Conservation (phyloP, 2,113 vertebrate genomes). For the Aramus guarauna region DNA sequence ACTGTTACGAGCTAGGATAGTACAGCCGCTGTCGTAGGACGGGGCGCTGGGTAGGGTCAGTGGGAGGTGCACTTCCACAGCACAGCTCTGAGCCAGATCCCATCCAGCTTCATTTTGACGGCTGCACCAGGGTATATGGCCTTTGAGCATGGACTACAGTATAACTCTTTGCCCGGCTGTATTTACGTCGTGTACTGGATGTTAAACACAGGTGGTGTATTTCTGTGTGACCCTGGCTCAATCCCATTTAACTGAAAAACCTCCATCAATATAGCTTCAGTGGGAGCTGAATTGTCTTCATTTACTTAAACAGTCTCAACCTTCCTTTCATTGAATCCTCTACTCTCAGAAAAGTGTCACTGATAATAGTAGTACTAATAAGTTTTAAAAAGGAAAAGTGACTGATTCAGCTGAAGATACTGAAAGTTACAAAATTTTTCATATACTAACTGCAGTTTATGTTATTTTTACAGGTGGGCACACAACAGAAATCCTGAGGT, state of each 20-base stretch:
- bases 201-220: not conserved
- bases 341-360: not conserved
- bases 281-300: not conserved
- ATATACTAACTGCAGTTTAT: not conserved
- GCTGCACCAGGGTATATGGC: rapidly evolving
- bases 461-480: slow-evolving; percentile 84
- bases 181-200: not conserved
- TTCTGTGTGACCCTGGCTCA: not conserved
- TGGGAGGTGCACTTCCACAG: not conserved
- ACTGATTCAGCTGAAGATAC: not conserved
- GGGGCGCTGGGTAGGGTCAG: too few relatives aligned
- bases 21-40: not conserved
- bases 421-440: not conserved
- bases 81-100: not conserved
- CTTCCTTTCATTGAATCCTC: not conserved
- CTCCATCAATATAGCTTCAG: rapidly evolving
- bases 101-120: not conserved
- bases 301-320: not conserved
- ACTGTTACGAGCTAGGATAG: rapidly evolving
- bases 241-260: not conserved
- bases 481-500: slow-evolving; percentile 90
- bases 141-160: not conserved
- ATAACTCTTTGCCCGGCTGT: not conserved
- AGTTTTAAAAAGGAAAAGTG: not conserved
- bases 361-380: not conserved